Evolutionary conservation across 1,140 invertebrate species (phyloP), one percentile per base, ranked within the genome.

Genomic region (Condylostylus longicornis): DNA sequence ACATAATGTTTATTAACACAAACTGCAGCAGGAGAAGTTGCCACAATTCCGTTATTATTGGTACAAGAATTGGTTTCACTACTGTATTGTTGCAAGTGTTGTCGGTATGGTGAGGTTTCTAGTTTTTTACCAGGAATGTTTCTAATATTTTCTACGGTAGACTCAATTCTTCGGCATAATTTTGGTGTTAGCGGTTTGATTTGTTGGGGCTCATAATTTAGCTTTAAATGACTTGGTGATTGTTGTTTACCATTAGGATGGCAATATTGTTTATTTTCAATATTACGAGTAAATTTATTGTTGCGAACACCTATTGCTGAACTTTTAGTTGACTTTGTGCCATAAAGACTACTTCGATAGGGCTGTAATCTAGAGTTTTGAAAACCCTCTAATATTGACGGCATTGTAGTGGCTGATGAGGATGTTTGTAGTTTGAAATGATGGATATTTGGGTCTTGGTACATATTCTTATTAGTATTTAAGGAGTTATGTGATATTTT

Each of bases 151-250:
- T 28, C 17, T 27, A 46, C 36, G 28, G 23, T 31, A 23, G 37
- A 45, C 40, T 58, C 55, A 21, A 58, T 58, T 35, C 55, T 50
- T 8, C 55, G 46, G 14, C 56, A 52, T 6, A 58, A 35, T 28
- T 58, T 58, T 9, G 55, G 55, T 13, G 55, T 58, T 20, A 58
- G 28, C 7, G 55, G 55, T 18, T 58, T 56, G 1, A 13, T 17
- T 18, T 32, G 38, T 42, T 35, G 23, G 5, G 23, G 25, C 35
- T 31, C 10, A 18, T 44, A 4, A 15, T 15, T 14, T 12, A 12
- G 15, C 17, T 15, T 5, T 8, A 8, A 15, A n/a, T n/a, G n/a
- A 15, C 9, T 15, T 44, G 37, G 21, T 22, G 5, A 17, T 42
- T 32, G 21, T 27, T 20, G 19, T 32, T 39, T 14, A 29, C 20